Conservation (phyloP, 1,140 invertebrate species). For the Penaeus vannamei region DNA sequence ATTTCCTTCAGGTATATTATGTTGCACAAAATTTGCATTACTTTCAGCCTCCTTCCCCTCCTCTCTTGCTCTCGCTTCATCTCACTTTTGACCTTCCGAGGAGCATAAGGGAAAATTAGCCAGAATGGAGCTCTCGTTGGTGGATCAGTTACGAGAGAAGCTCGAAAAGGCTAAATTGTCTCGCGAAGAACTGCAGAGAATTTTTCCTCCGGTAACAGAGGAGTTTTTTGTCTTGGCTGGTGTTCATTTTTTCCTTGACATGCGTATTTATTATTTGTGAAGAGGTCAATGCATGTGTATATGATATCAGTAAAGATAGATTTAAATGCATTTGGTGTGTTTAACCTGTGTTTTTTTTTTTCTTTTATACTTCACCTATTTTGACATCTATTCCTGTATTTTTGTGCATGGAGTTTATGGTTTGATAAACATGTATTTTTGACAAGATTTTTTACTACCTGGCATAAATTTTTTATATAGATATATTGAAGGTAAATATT, state of each 20-base stretch:
- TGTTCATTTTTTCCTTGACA: neutral
- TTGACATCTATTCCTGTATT: no score
- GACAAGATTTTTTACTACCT: no score
- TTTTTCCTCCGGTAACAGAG: constrained; percentile 64
- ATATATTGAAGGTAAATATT: no score
- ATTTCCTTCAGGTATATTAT: constrained; percentile 11
- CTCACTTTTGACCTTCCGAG: constrained; percentile 43
- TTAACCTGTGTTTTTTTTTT: no score
- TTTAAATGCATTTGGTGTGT: no score
- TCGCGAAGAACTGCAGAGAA: constrained; percentile 60
- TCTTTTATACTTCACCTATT: no score
- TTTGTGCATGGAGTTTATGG: no score
- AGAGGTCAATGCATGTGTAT: no score
- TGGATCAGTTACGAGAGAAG: constrained; percentile 66
- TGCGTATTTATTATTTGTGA: no score
- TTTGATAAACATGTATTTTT: no score
- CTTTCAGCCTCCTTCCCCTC: constrained; percentile 52
- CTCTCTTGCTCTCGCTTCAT: constrained; percentile 25
- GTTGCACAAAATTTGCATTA: constrained; percentile 44
- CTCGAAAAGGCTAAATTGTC: constrained; percentile 62
- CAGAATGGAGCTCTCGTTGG: constrained; percentile 65
- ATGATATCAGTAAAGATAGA: no score
- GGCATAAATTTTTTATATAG: no score
- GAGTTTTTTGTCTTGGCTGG: neutral
- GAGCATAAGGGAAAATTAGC: constrained; percentile 17